Evolutionary conservation across 2,113 vertebrate genomes (phyloP).

Genomic region (Elephas maximus): DNA sequence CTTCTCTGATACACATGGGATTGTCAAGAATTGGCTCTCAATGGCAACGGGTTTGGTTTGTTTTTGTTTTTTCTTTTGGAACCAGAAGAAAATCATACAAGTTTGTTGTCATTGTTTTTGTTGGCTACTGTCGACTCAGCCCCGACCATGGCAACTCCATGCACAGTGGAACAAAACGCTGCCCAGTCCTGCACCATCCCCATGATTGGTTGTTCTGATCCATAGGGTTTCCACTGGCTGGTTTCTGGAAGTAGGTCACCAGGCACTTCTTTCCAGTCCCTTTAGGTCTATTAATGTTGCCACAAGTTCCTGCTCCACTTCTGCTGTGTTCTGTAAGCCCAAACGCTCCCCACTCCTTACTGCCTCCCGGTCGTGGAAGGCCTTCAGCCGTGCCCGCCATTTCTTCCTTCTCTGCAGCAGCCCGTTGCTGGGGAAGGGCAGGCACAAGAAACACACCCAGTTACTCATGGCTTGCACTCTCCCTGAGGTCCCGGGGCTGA

Average conservation of each 20-base stretch:
- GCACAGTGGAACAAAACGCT: background rate
- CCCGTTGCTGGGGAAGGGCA: background rate
- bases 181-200: background rate
- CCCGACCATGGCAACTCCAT: background rate
- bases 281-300: background rate
- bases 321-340: background rate
- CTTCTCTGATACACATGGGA: no score
- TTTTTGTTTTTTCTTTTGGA: background rate
- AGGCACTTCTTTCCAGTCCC: background rate
- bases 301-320: background rate
- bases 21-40: no score
- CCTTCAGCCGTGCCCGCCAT: constrained; percentile 63
- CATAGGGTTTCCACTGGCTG: background rate
- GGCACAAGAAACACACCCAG: constrained; percentile 73
- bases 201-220: background rate
- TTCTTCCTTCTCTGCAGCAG: constrained; percentile 43
- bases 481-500: constrained; percentile 53
- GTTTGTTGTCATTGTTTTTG: background rate
- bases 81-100: background rate
- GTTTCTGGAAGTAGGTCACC: background rate
- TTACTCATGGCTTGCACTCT: constrained; percentile 34
- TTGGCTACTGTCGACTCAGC: background rate
- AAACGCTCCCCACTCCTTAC: constrained; percentile 11
- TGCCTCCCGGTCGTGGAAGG: background rate
- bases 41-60: background rate